These are phyloP conservation scores for Hapalemur alaotrensis DNA, from an alignment of 2,797 vertebrate species.

Conservation along the genomic window DNA sequence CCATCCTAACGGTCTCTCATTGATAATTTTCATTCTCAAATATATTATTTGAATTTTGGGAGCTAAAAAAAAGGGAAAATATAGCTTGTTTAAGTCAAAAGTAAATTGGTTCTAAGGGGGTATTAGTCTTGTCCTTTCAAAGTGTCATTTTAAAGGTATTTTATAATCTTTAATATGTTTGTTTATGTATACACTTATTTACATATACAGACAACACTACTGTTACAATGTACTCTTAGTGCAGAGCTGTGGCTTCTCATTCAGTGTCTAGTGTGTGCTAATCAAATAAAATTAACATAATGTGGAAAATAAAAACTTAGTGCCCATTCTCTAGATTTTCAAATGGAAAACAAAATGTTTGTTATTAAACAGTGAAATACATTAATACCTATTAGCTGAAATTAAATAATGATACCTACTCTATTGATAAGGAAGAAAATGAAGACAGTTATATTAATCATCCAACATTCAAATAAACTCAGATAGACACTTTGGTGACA, in stretches of 20 bases:
- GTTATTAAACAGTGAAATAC: slow-evolving; percentile 28
- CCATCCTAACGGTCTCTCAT: background rate
- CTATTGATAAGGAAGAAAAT: background rate
- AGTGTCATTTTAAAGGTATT: background rate
- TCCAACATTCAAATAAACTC: slow-evolving; percentile 35
- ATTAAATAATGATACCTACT: background rate
- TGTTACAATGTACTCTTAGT: background rate
- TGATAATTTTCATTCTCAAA: slow-evolving; percentile 26
- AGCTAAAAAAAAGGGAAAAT: background rate
- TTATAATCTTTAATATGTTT: background rate
- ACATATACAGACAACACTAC: background rate
- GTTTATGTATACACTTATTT: background rate
- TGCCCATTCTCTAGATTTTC: background rate
- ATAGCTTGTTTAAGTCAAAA: background rate
- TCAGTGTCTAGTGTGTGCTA: background rate
- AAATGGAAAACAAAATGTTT: background rate
- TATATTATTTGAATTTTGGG: background rate
- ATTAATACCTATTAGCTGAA: background rate
- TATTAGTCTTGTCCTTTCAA: background rate
- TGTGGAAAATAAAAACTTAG: background rate
- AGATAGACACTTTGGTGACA: background rate
- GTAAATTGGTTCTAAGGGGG: background rate
- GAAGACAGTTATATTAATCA: background rate
- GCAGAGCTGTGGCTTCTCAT: background rate
- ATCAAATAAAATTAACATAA: background rate